phyloP scores from a whole-genome alignment of 2,113 vertebrate species.

The Lutjanus erythropterus region DNA sequence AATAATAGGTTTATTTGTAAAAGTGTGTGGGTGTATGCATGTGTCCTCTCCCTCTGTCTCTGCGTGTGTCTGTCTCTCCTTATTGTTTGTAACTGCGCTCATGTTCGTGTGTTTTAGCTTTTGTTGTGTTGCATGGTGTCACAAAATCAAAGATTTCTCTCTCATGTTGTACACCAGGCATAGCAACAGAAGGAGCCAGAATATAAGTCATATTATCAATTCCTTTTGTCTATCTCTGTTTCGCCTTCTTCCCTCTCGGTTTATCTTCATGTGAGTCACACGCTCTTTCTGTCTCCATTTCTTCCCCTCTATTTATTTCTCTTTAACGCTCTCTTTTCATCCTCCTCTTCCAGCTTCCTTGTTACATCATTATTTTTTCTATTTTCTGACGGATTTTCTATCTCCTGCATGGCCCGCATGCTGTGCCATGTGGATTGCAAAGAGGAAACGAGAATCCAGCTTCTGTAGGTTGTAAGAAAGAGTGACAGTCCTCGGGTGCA shows the following conservation, averaged over 20 bases:
- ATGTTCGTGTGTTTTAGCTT: conserved; percentile 4
- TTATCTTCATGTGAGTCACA: conserved; percentile 19
- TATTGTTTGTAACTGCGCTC: not conserved
- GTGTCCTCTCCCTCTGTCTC: not conserved
- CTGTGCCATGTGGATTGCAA: conserved; percentile 31
- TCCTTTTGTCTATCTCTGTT: conserved; percentile 25
- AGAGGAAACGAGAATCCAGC: conserved; percentile 10
- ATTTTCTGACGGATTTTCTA: conserved; percentile 13
- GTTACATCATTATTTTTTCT: conserved; percentile 31
- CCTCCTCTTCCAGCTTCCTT: conserved; percentile 6
- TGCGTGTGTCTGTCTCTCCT: not conserved
- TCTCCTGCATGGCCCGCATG: conserved; percentile 33
- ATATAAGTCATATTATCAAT: conserved; percentile 26
- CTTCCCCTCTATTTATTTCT: conserved; percentile 17
- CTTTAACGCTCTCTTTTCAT: not conserved
- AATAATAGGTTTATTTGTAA: conserved; percentile 7
- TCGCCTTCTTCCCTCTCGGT: conserved; percentile 11
- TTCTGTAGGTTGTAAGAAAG: conserved; percentile 13
- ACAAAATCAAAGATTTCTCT: conserved; percentile 24
- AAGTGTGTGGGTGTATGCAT: not conserved
- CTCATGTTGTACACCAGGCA: not conserved
- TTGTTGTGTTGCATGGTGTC: conserved; percentile 44
- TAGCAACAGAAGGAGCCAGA: conserved; percentile 27
- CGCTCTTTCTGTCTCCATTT: not conserved
- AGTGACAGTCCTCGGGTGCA: conserved; percentile 4